A percentile compares a stretch with the other conserved stretches of the same genome.
phyloP scores from a whole-genome alignment of 2,888 invertebrate genomes.

The Metallyticus violacea region DNA sequence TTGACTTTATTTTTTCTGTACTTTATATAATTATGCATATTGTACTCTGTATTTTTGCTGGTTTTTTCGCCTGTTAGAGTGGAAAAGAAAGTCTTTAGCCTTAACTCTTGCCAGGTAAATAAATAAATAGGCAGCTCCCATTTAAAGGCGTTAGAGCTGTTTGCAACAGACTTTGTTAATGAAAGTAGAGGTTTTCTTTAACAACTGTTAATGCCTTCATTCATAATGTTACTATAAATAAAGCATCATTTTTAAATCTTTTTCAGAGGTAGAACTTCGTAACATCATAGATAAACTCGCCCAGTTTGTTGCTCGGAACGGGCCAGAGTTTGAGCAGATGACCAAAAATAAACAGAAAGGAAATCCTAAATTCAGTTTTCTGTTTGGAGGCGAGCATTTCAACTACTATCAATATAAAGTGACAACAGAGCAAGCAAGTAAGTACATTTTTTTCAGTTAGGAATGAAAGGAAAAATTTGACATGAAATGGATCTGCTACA shows the following conservation, averaged over 20 bases:
- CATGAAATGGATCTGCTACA: too few species aligned
- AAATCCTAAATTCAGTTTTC: constrained; percentile 95
- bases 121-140: too few species aligned
- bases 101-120: too few species aligned
- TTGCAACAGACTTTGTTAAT: too few species aligned
- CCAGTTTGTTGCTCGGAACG: constrained; percentile 98
- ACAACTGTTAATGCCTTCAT: neutral
- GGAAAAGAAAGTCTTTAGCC: too few species aligned
- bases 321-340: constrained; percentile 98
- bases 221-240: neutral
- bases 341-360: constrained; percentile 97
- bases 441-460: constrained; percentile 56
- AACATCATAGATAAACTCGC: constrained; percentile 99
- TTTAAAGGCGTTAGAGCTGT: too few species aligned
- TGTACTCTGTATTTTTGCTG: too few species aligned
- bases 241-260: neutral
- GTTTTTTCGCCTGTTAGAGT: too few species aligned
- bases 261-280: constrained; percentile 83
- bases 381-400: constrained; percentile 94
- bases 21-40: too few species aligned
- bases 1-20: too few species aligned
- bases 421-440: constrained; percentile 90
- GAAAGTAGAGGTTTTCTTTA: too few species aligned
- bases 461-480: too few species aligned
- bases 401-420: constrained; percentile 97